Evolutionary conservation across 2,797 vertebrate genomes (phyloP), one percentile per base, ranked within the genome.

Genomic region (Artibeus lituratus): DNA sequence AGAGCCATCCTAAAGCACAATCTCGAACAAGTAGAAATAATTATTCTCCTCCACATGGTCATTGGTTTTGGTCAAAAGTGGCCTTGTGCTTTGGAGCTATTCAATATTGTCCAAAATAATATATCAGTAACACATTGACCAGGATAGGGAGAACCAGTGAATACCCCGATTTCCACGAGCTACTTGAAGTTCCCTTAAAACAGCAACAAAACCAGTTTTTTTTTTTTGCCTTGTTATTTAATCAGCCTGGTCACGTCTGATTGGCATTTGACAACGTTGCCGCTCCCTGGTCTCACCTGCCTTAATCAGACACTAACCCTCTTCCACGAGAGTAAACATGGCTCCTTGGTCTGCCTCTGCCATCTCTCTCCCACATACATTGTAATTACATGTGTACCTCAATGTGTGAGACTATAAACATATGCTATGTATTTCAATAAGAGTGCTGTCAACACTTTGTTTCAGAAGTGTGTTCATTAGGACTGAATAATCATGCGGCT

Each of bases 361-460:
- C 81, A 3, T 97, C 97, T 97, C 78, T 93, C 87, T 95, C 95
- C 86, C 96, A 84, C 85, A 21, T 91, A 84, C 72, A 81, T 94
- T 98, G 81, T 97, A 97, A 97, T 98, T 98, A 97, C 95, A 90
- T 84, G 51, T 93, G 92, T 90, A 96, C 96, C 81, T 94, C 96
- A 73, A 93, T 21, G n/a, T 97, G 94, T 51, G 93, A 98, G 96
- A 90, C 95, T 98, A 72, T 97, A 98, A 98, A 97, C 97, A 97
- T 94, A 90, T 94, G 83, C 94, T 98, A 92, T 78, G 39, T 78
- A 94, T 97, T 97, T 97, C 87, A 97, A 93, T 94, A 95, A 94
- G 73, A 53, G 19, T 97, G 90, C 97, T 98, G 98, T 95, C 95
- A 98, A 72, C 95, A 96, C 96, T 97, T 97, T 96, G 92, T 96